A percentile compares a stretch with the other conserved stretches of the same genome.
Evolutionary conservation across 2,797 vertebrate genomes (phyloP).

Genomic region (Pyrocephalus nanus): DNA sequence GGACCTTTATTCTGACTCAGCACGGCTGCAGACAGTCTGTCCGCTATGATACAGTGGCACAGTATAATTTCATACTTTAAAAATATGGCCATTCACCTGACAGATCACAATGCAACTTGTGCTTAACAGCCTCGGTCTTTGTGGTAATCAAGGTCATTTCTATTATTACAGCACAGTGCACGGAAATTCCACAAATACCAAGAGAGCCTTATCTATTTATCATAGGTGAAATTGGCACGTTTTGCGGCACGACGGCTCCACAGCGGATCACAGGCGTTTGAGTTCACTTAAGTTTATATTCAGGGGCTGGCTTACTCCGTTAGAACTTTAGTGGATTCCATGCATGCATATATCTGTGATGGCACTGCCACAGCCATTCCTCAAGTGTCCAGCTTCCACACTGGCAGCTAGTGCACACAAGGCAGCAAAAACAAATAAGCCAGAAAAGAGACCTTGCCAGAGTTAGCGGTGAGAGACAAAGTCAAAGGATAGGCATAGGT

Average conservation of each 20-base stretch:
- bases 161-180: slow-evolving; percentile 60
- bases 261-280: not conserved
- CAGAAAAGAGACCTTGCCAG: not conserved
- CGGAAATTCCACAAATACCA: slow-evolving; percentile 65
- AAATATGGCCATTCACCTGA: slow-evolving; percentile 39
- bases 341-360: rapidly evolving
- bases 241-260: not conserved
- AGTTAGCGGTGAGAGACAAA: rapidly evolving
- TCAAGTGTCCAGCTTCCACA: not conserved
- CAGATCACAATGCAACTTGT: slow-evolving; percentile 1
- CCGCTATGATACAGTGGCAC: not conserved
- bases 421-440: not conserved
- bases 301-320: not conserved
- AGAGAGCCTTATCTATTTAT: slow-evolving; percentile 55
- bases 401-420: not conserved
- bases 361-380: not conserved
- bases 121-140: slow-evolving; percentile 9
- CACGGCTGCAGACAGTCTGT: not conserved
- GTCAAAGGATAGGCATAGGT: rapidly evolving
- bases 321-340: not conserved
- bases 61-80: not conserved
- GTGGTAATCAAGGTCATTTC: slow-evolving; percentile 54
- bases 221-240: slow-evolving; percentile 52
- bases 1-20: slow-evolving; percentile 52
- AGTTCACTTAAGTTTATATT: not conserved